These are phyloP conservation scores for Daubentonia madagascariensis DNA, from an alignment of 2,113 vertebrate genomes.

Conservation along the genomic window DNA sequence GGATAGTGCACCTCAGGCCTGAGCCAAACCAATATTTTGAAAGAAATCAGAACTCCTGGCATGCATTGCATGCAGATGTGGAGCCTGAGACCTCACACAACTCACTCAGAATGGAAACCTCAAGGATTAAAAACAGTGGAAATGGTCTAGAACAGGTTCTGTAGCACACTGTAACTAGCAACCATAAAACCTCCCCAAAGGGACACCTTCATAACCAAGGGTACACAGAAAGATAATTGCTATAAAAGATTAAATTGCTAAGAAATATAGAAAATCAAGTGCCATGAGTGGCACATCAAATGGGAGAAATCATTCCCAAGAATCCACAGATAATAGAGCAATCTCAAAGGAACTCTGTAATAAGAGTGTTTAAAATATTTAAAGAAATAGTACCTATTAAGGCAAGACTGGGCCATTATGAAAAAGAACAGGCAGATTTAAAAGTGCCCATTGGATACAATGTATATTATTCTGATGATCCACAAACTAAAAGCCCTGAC, in stretches of 20 bases:
- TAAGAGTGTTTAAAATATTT: not conserved
- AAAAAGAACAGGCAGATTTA: conserved; percentile 2
- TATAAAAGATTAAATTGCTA: not conserved
- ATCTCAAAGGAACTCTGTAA: not conserved
- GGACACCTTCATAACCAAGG: not conserved
- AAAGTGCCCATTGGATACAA: not conserved
- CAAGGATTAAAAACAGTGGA: not conserved
- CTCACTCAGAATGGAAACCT: not conserved
- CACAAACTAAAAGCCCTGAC: too few relatives aligned
- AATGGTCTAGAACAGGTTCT: not conserved
- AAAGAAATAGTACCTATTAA: not conserved
- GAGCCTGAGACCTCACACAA: not conserved
- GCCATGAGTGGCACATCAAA: not conserved
- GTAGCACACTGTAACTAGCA: not conserved
- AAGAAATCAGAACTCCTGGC: not conserved
- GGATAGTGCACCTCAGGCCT: not conserved
- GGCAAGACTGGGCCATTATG: not conserved
- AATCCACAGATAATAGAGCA: not conserved
- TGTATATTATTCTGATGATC: too few relatives aligned
- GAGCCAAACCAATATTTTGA: not conserved
- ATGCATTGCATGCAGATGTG: not conserved
- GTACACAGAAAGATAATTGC: not conserved
- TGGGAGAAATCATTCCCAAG: not conserved
- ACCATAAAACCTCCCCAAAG: not conserved
- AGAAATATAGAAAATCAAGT: not conserved